Conservation (phyloP, 2,113 vertebrate genomes). For the Nestor notabilis region DNA sequence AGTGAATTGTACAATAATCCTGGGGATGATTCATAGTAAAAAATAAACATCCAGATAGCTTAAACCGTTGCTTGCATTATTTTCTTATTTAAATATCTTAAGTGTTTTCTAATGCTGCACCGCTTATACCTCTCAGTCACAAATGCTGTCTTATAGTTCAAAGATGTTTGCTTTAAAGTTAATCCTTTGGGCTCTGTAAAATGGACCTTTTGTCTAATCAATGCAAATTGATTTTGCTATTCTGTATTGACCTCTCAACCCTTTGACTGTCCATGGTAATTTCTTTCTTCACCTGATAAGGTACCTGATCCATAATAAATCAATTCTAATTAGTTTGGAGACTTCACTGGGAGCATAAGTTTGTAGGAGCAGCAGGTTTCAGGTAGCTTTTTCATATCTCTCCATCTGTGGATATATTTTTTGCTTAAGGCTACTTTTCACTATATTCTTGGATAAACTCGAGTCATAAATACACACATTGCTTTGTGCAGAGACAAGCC, state of each 20-base stretch:
- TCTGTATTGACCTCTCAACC: conserved; percentile 93
- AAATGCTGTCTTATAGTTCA: conserved; percentile 80
- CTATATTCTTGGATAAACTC: not conserved
- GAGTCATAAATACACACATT: not conserved
- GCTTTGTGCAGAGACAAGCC: not conserved
- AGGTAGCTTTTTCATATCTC: conserved; percentile 57
- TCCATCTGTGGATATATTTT: conserved; percentile 24
- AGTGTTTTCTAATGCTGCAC: conserved; percentile 72
- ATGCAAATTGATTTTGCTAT: conserved; percentile 99
- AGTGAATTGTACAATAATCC: conserved; percentile 67
- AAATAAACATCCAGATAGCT: conserved; percentile 69
- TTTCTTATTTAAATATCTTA: conserved; percentile 65
- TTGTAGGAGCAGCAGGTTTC: conserved; percentile 70
- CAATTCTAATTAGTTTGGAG: conserved; percentile 98
- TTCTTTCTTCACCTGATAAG: conserved; percentile 97
- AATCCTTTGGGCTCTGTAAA: conserved; percentile 95
- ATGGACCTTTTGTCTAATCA: conserved; percentile 98
- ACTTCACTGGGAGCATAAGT: conserved; percentile 78
- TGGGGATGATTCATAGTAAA: conserved; percentile 62
- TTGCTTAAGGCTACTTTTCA: not conserved
- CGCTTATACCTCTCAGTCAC: conserved; percentile 68
- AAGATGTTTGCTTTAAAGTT: conserved; percentile 92
- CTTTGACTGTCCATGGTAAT: conserved; percentile 92
- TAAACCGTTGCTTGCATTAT: conserved; percentile 63
- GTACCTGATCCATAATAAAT: conserved; percentile 97